A percentile compares a stretch with the other conserved stretches of the same genome.
These are phyloP conservation scores for Stegodyphus dumicola DNA, from an alignment of 1,140 invertebrate genomes.

Conservation along the genomic window DNA sequence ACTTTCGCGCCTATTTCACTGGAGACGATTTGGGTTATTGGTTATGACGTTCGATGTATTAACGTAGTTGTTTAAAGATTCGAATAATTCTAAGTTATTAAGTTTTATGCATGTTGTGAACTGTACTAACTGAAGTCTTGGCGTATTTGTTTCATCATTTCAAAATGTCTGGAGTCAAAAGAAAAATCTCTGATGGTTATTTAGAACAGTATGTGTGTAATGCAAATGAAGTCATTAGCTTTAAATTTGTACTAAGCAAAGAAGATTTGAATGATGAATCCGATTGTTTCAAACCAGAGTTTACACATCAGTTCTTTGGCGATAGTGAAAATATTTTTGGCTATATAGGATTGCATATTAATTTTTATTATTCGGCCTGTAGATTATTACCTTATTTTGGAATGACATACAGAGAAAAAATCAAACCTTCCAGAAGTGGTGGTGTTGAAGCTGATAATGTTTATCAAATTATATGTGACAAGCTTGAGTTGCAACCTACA, in stretches of 20 bases:
- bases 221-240: constrained; percentile 62
- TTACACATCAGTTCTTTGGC: constrained; percentile 95
- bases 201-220: constrained; percentile 42
- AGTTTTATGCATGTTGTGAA: not conserved
- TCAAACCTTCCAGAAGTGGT: constrained; percentile 71
- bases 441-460: constrained; percentile 80
- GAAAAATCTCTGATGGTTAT: constrained; percentile 28
- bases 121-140: not conserved
- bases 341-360: constrained; percentile 84
- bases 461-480: constrained; percentile 75
- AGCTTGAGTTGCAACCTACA: constrained; percentile 73
- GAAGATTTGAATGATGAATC: constrained; percentile 79
- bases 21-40: not conserved
- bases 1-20: constrained; percentile 17
- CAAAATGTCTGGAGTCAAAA: constrained; percentile 28
- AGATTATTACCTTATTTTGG: constrained; percentile 80
- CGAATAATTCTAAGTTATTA: too few species aligned
- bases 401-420: constrained; percentile 75
- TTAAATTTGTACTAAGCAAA: constrained; percentile 72
- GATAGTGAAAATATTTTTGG: constrained; percentile 94
- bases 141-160: not conserved
- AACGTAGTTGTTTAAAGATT: too few species aligned
- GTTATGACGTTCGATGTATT: not conserved
- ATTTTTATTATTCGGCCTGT: constrained; percentile 85
- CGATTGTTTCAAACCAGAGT: constrained; percentile 82